These are phyloP conservation scores for Goniozus legneri DNA, from an alignment of 1,140 invertebrate species.

Conservation along the genomic window DNA sequence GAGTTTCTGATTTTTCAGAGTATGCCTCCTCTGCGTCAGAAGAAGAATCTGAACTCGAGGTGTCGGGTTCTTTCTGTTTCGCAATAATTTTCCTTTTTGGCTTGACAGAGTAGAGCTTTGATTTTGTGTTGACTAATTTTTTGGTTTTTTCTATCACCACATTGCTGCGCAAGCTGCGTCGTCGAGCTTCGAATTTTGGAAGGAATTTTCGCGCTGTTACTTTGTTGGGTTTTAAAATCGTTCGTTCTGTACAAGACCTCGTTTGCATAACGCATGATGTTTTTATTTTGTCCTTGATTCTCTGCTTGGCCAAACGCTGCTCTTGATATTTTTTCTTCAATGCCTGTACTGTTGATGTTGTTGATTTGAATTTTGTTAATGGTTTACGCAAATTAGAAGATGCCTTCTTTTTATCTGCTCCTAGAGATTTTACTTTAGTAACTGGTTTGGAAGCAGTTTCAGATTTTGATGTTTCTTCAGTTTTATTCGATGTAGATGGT, in stretches of 20 bases:
- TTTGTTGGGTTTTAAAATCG: slow-evolving; percentile 31
- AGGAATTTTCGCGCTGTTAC: slow-evolving; percentile 34
- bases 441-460: slow-evolving; percentile 21
- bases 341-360: slow-evolving; percentile 57
- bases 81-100: slow-evolving; percentile 23
- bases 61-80: slow-evolving; percentile 30
- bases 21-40: slow-evolving; percentile 42
- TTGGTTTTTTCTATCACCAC: slow-evolving; percentile 24
- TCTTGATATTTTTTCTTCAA: slow-evolving; percentile 66
- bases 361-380: slow-evolving; percentile 37
- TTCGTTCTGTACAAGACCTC: slow-evolving; percentile 36
- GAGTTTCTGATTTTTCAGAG: slow-evolving; percentile 16
- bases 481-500: slow-evolving; percentile 20
- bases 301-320: slow-evolving; percentile 60
- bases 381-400: slow-evolving; percentile 24
- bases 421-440: slow-evolving; percentile 29
- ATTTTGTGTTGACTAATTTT: slow-evolving; percentile 20
- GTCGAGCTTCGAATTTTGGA: slow-evolving; percentile 34
- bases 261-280: slow-evolving; percentile 44
- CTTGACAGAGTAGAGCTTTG: slow-evolving; percentile 19
- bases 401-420: slow-evolving; percentile 29
- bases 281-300: slow-evolving; percentile 45
- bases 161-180: slow-evolving; percentile 43
- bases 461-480: slow-evolving; percentile 20
- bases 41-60: slow-evolving; percentile 38